Conservation (phyloP, 2,797 vertebrate genomes). For the Esox masquinongy region DNA sequence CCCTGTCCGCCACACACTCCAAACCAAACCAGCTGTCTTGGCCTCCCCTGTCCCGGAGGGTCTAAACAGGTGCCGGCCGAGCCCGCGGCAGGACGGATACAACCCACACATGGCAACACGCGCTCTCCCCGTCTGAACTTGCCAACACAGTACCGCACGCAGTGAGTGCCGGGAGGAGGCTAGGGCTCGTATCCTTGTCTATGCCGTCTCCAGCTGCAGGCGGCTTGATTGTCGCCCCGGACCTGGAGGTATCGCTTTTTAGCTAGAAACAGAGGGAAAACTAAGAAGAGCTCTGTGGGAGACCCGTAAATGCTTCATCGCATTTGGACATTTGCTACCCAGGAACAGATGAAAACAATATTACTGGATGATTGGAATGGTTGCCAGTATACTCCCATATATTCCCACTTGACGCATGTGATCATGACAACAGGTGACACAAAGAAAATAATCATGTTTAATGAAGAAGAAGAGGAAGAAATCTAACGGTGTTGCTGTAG, state of each 20-base stretch:
- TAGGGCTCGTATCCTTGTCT: constrained; percentile 5
- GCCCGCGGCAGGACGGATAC: neutral
- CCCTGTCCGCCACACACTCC: constrained; percentile 60
- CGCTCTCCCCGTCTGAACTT: constrained; percentile 53
- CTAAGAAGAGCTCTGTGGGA: neutral
- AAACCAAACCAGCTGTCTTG: constrained; percentile 76
- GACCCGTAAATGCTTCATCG: neutral
- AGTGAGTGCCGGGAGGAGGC: constrained; percentile 7
- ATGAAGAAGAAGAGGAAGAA: neutral
- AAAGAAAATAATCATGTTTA: neutral
- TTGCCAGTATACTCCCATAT: neutral
- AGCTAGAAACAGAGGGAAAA: neutral
- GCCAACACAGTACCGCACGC: constrained; percentile 36
- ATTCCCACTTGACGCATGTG: neutral
- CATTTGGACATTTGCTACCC: too few relatives aligned
- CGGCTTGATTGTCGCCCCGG: constrained; percentile 43
- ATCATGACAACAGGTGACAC: neutral
- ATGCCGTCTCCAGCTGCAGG: constrained; percentile 48
- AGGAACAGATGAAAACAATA: neutral
- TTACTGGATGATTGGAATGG: neutral
- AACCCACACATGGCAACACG: constrained; percentile 58
- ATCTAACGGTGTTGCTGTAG: neutral
- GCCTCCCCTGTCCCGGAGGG: constrained; percentile 64
- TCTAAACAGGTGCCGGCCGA: constrained; percentile 72
- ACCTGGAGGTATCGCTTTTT: constrained; percentile 37